Base-by-base conservation (phyloP, 2,888 invertebrate species). In the Eupeodes luniger region DNA sequence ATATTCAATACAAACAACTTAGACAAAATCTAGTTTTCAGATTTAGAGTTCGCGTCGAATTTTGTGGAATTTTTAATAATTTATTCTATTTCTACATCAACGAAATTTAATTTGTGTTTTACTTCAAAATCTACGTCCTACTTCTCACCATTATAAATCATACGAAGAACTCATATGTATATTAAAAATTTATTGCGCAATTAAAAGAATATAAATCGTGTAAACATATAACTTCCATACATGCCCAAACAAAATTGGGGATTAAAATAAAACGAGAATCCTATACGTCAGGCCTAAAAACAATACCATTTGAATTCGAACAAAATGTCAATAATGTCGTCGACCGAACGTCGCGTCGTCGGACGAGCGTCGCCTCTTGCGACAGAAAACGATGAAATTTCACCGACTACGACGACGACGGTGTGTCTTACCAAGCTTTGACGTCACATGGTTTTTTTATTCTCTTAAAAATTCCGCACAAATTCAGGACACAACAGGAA, bases 401-500 rank as follows among this genome's bases (percentile, higher is more conserved):
- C 4, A 4, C 5, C 40, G 9, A 5, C 40, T 2, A 40, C 5
- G 40, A 40, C 5, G 40, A 40, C 40, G 40, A 7, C 40, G 6
- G 40, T 40, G 6, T 27, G 5, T 66, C 47, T 66, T 49, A 27
- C 66, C 0, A 27, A 66, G 14, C 27, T 49, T 66, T 66, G 47
- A 66, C 66, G 66, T 47, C 66, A 66, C 7, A 1, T 16, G 27
- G 27, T 40, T 62, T 62, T 40, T 5, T 47, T 66, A 44, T 66
- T n/a, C 27, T 7, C 34, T 27, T 47, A 44, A 9, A 66, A 14
- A 27, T 9, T 49, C 47, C 14, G 49, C 5, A 5, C 11, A 49
- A 47, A 66, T 49, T 49, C 27, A 49, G 66, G 66, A 66, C 66
- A 66, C 66, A 34, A 66, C 66, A 67, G 51, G 51, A 70, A 55